A percentile compares a stretch with the other conserved stretches of the same genome.
Evolutionary conservation across 37 sponge, comb jelly and placozoan genomes (phyloP).

Genomic region (Petrosia ficiformis): DNA sequence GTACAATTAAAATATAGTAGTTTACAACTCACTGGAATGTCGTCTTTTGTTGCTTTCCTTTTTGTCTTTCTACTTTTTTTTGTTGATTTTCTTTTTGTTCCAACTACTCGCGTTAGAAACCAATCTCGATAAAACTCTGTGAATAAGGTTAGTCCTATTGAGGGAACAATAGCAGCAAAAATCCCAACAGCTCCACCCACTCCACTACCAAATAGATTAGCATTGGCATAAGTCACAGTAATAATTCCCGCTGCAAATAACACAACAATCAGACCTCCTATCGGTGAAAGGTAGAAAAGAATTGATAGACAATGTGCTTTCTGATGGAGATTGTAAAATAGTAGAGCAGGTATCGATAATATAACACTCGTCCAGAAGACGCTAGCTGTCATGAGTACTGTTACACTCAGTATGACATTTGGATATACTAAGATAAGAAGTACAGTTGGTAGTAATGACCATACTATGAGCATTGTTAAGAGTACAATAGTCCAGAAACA

Average conservation of each 20-base stretch:
- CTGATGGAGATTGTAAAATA: not conserved
- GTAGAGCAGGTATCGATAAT: not conserved
- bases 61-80: not conserved
- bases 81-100: not conserved
- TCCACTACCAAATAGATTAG: not conserved
- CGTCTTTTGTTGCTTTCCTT: not conserved
- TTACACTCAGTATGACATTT: not conserved
- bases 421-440: not conserved
- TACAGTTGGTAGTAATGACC: not conserved
- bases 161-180: not conserved
- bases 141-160: not conserved
- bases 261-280: not conserved
- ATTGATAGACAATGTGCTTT: not conserved
- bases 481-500: not conserved
- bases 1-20: too few species aligned
- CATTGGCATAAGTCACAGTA: not conserved
- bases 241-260: not conserved
- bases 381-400: not conserved
- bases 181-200: not conserved
- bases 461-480: not conserved
- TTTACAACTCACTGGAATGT: too few species aligned
- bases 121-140: too few species aligned
- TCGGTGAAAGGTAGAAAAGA: not conserved
- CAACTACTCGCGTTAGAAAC: not conserved
- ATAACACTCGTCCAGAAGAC: not conserved